phyloP scores from a whole-genome alignment of 2,797 vertebrate species.

The Crenuchus spilurus region DNA sequence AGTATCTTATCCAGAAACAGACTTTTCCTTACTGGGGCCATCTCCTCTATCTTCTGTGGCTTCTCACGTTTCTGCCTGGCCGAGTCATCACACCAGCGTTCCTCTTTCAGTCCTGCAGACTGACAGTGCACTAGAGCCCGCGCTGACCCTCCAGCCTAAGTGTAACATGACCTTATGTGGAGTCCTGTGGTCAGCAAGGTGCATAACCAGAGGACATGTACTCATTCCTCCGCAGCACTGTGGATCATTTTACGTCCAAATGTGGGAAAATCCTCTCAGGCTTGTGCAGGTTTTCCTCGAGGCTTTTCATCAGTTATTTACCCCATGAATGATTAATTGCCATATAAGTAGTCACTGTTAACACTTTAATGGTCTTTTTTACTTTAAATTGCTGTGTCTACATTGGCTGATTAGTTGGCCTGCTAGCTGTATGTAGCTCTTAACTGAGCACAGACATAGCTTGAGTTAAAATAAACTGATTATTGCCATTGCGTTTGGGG shows the following conservation, averaged over 20 bases:
- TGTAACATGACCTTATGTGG: constrained; percentile 25
- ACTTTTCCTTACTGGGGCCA: constrained; percentile 22
- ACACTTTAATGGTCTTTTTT: too few relatives aligned
- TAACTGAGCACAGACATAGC: too few relatives aligned
- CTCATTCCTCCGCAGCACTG: constrained; percentile 5
- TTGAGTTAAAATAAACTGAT: too few relatives aligned
- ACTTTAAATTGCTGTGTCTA: too few relatives aligned
- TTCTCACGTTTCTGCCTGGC: constrained; percentile 2
- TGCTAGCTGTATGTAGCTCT: too few relatives aligned
- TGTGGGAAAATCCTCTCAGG: constrained; percentile 5
- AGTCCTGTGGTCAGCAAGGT: constrained; percentile 22
- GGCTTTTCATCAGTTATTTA: too few relatives aligned
- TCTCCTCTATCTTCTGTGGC: neutral
- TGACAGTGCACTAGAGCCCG: neutral
- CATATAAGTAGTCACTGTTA: too few relatives aligned
- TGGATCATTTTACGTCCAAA: constrained; percentile 30
- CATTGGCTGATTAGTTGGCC: too few relatives aligned
- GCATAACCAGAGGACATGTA: constrained; percentile 14
- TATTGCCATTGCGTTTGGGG: too few relatives aligned
- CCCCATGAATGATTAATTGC: too few relatives aligned
- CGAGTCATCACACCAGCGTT: constrained; percentile 14
- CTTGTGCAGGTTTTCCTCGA: too few relatives aligned
- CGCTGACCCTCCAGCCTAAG: constrained; percentile 11
- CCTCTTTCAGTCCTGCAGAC: constrained; percentile 15
- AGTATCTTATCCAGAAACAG: neutral